Conservation (phyloP, 2,888 invertebrate genomes). For the Chloroclystis v-ata region DNA sequence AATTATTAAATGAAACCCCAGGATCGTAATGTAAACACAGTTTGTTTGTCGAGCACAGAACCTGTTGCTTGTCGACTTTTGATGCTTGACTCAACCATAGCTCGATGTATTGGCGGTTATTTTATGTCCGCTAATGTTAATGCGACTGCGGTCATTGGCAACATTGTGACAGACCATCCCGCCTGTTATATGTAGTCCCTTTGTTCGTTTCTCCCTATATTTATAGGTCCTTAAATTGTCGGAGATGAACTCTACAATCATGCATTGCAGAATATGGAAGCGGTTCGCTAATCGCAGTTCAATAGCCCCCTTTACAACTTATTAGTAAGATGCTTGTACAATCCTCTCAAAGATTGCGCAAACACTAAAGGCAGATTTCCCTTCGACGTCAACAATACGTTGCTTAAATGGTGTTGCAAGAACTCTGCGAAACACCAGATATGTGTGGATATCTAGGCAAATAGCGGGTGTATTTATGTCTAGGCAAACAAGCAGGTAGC, state of each 20-base stretch:
- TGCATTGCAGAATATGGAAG: conserved; percentile 28
- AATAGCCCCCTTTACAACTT: conserved; percentile 46
- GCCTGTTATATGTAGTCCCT: conserved; percentile 29
- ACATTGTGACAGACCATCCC: conserved; percentile 55
- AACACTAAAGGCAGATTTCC: conserved; percentile 61
- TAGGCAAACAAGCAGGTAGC: conserved; percentile 66
- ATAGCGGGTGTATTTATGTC: conserved; percentile 44
- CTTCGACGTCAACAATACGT: conserved; percentile 64
- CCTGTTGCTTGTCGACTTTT: conserved; percentile 75
- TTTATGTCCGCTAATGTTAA: conserved; percentile 74
- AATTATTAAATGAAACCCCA: conserved; percentile 78
- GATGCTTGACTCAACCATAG: conserved; percentile 60
- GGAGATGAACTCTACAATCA: conserved; percentile 22
- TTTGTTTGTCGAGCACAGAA: conserved; percentile 71
- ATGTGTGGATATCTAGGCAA: conserved; percentile 65
- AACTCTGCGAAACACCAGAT: conserved; percentile 53
- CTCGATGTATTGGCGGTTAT: conserved; percentile 69
- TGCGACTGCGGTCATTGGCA: conserved; percentile 63
- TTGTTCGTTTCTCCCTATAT: conserved; percentile 35
- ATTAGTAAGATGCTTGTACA: conserved; percentile 56
- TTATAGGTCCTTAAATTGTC: conserved; percentile 20
- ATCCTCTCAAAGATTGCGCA: conserved; percentile 57
- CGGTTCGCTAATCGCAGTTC: conserved; percentile 34
- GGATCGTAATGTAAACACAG: conserved; percentile 76
- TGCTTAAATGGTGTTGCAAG: conserved; percentile 67